These are phyloP conservation scores for Chloroceryle amazona DNA, from an alignment of 2,797 vertebrate species.

Conservation along the genomic window DNA sequence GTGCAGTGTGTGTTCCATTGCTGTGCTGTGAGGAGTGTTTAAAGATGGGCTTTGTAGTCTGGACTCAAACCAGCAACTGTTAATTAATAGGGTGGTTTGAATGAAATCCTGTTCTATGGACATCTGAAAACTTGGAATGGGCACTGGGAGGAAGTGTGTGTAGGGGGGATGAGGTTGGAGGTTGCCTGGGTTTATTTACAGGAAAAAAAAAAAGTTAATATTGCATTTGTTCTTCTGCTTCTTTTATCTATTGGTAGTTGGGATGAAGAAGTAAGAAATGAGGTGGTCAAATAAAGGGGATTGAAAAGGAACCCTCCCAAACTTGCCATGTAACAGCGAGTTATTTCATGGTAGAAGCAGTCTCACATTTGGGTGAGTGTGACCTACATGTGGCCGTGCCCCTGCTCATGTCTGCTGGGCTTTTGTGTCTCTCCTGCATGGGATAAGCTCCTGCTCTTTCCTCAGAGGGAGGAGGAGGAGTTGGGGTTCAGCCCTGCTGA, in stretches of 20 bases:
- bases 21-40: background rate
- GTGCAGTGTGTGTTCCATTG: fast-evolving
- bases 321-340: background rate
- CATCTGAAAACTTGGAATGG: background rate
- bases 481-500: conserved; percentile 69
- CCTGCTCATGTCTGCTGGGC: background rate
- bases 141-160: background rate
- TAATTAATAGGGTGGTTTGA: background rate
- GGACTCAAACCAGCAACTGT: background rate
- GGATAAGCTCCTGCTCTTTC: background rate
- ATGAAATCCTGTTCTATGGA: background rate
- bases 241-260: background rate
- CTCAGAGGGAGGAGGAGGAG: background rate
- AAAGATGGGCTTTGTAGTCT: background rate
- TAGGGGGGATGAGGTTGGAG: background rate
- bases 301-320: background rate
- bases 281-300: background rate
- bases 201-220: background rate
- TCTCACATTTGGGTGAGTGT: background rate
- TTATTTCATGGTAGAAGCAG: background rate
- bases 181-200: background rate
- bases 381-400: fast-evolving
- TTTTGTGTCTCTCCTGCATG: background rate
- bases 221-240: background rate
- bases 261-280: background rate